These are phyloP conservation scores for Thelaira solivaga DNA, from an alignment of 2,888 invertebrate species.

Conservation along the genomic window DNA sequence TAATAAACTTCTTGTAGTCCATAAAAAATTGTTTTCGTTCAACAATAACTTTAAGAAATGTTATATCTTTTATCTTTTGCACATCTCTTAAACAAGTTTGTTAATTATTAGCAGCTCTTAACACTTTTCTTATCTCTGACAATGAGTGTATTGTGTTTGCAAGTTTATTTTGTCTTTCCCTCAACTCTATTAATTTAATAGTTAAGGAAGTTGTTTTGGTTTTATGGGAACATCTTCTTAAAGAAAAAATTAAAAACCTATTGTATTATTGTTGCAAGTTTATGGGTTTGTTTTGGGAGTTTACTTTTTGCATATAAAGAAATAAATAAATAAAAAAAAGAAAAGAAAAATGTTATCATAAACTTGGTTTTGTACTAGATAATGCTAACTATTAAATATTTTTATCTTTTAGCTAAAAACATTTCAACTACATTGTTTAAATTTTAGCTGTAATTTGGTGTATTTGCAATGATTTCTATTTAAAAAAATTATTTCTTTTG, in stretches of 20 bases:
- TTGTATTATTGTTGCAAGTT: slow-evolving; percentile 49
- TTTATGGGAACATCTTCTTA: slow-evolving; percentile 55
- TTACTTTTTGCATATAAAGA: slow-evolving; percentile 1
- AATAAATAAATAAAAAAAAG: neutral
- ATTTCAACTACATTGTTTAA: slow-evolving; percentile 44
- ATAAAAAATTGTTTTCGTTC: slow-evolving; percentile 5
- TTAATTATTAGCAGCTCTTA: slow-evolving; percentile 60
- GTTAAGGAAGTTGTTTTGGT: slow-evolving; percentile 55
- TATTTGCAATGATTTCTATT: neutral
- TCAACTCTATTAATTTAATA: slow-evolving; percentile 12
- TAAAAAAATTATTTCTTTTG: neutral
- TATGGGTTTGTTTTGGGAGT: slow-evolving; percentile 36
- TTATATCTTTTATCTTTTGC: too few species aligned
- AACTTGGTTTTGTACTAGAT: slow-evolving; percentile 54
- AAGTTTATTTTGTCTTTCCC: neutral
- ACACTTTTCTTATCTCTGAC: slow-evolving; percentile 57
- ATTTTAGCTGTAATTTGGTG: slow-evolving; percentile 8
- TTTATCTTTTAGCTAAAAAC: neutral
- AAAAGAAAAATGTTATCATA: slow-evolving; percentile 59
- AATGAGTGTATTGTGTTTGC: slow-evolving; percentile 31
- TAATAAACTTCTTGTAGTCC: slow-evolving; percentile 28
- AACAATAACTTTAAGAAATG: neutral
- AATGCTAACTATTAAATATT: neutral
- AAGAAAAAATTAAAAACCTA: slow-evolving; percentile 30
- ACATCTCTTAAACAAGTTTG: slow-evolving; percentile 39